A percentile compares a stretch with the other conserved stretches of the same genome.
Evolutionary conservation across 2,888 invertebrate species (phyloP).

Genomic region (Oxystoma pomonae): DNA sequence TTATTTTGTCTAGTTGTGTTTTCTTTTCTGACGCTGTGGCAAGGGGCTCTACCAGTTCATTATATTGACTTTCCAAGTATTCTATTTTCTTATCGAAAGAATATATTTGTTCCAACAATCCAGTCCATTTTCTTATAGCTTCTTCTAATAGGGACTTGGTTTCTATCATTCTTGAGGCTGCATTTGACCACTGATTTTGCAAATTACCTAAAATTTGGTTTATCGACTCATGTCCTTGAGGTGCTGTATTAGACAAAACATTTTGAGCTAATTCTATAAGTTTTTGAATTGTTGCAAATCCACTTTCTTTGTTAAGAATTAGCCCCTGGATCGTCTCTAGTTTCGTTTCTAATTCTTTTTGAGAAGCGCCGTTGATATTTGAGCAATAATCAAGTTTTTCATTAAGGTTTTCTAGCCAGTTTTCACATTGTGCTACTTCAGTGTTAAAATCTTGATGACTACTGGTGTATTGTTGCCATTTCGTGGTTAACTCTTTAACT

Average conservation of each 20-base stretch:
- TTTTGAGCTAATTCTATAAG: conserved; percentile 89
- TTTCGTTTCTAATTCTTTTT: conserved; percentile 82
- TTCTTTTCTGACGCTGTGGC: conserved; percentile 83
- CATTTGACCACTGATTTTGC: conserved; percentile 86
- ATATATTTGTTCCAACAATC: conserved; percentile 83
- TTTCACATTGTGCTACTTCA: conserved; percentile 66
- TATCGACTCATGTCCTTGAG: conserved; percentile 80
- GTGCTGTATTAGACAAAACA: conserved; percentile 87
- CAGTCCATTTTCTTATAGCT: conserved; percentile 88
- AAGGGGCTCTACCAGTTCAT: conserved; percentile 71
- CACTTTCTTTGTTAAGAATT: conserved; percentile 87
- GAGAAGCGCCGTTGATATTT: conserved; percentile 64
- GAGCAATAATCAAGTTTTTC: conserved; percentile 85
- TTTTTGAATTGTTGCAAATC: conserved; percentile 81
- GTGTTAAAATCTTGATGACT: conserved; percentile 85
- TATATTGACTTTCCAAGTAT: conserved; percentile 69
- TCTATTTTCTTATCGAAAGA: conserved; percentile 77
- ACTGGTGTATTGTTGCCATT: conserved; percentile 89
- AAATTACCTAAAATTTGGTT: conserved; percentile 76
- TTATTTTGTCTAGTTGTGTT: conserved; percentile 78
- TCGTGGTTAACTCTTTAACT: conserved; percentile 84
- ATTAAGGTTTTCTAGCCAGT: conserved; percentile 70
- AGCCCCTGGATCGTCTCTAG: conserved; percentile 81
- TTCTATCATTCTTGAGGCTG: conserved; percentile 85
- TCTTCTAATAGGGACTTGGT: conserved; percentile 85